Evolutionary conservation across 2,888 invertebrate genomes (phyloP).

Genomic region (Theodoxus fluviatilis): DNA sequence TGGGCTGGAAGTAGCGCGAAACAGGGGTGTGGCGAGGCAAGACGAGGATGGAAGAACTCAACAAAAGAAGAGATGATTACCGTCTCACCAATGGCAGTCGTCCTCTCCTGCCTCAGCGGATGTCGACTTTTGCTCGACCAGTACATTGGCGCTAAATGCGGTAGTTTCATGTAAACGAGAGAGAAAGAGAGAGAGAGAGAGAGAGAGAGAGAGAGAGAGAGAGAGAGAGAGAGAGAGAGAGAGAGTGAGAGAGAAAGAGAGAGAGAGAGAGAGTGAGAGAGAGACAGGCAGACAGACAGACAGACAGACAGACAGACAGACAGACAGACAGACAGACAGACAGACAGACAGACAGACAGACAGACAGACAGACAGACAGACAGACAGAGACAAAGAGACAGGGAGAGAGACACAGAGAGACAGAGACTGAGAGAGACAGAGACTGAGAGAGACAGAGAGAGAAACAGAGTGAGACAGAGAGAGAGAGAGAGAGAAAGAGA

Average conservation of each 20-base stretch:
- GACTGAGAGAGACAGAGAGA: not conserved
- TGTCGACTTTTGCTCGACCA: too few species aligned
- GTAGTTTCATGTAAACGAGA: too few species aligned
- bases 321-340: not conserved
- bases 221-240: constrained; percentile 2
- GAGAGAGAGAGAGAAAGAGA: too few species aligned
- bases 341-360: not conserved
- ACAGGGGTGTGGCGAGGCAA: too few species aligned
- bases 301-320: not conserved
- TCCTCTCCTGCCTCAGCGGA: too few species aligned
- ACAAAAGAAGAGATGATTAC: too few species aligned
- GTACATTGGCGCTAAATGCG: too few species aligned
- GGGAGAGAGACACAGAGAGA: constrained; percentile 11
- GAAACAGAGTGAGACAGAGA: not conserved
- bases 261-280: constrained; percentile 12
- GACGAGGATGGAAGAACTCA: too few species aligned
- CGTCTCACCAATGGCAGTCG: too few species aligned
- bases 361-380: not conserved
- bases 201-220: constrained; percentile 16
- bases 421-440: constrained; percentile 5
- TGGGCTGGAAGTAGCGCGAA: too few species aligned
- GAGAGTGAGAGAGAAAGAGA: constrained; percentile 3
- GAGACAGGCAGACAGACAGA: not conserved
- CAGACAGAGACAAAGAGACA: constrained; percentile 6
- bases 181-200: constrained; percentile 12